These are phyloP conservation scores for Hemistola chrysoprasaria DNA, from an alignment of 2,888 invertebrate species.

Conservation along the genomic window DNA sequence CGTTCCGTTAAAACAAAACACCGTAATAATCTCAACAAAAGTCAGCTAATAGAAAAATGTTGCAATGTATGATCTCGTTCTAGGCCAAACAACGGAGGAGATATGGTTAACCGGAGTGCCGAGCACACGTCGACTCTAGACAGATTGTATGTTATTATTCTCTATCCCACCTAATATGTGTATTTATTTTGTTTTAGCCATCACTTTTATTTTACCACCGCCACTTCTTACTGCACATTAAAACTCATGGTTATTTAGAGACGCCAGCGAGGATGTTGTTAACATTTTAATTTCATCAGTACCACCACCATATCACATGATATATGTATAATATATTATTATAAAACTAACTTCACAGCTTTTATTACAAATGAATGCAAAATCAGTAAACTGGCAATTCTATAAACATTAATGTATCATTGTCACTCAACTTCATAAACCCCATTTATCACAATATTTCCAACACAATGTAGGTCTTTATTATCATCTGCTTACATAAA, in stretches of 20 bases:
- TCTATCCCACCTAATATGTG: constrained; percentile 38
- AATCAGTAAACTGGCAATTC: constrained; percentile 9
- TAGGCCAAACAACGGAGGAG: constrained; percentile 78
- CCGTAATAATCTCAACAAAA: too few relatives aligned
- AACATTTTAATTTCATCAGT: constrained; percentile 5
- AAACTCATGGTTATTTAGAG: constrained; percentile 14
- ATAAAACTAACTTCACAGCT: too few relatives aligned
- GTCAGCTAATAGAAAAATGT: constrained; percentile 2
- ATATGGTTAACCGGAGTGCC: constrained; percentile 78
- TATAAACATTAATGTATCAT: too few relatives aligned
- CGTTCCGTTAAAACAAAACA: too few relatives aligned
- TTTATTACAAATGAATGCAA: too few relatives aligned
- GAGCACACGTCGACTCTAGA: constrained; percentile 79
- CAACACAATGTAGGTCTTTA: background rate
- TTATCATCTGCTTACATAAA: too few relatives aligned
- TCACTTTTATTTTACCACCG: constrained; percentile 14
- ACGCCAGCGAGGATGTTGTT: constrained; percentile 20
- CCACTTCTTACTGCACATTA: constrained; percentile 22
- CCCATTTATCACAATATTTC: background rate
- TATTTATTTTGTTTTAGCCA: constrained; percentile 29
- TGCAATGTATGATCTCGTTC: constrained; percentile 62
- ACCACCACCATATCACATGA: too few relatives aligned
- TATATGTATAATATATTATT: too few relatives aligned
- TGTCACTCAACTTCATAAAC: constrained; percentile 15
- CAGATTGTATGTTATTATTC: constrained; percentile 76